Percentiles rank a stretch among this genome's conserved stretches.
Conservation (phyloP, 2,113 vertebrate genomes). For the Manacus vitellinus region DNA sequence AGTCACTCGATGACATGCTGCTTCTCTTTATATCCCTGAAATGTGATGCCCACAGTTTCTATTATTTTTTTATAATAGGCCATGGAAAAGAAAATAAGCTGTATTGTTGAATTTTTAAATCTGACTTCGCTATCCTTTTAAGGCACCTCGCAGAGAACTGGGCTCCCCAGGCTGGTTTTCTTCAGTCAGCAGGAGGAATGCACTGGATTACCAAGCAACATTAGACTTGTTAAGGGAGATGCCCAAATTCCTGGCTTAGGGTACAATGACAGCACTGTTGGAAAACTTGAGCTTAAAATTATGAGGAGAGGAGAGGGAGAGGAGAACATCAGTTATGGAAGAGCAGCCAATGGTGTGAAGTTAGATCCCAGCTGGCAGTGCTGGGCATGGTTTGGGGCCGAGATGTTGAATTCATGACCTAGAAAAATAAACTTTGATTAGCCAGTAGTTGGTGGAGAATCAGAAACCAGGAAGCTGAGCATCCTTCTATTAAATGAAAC, state of each 20-base stretch:
- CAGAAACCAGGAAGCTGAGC: background rate
- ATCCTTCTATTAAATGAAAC: background rate
- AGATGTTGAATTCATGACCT: background rate
- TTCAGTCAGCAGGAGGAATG: background rate
- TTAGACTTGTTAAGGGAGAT: background rate
- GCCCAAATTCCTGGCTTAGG: background rate
- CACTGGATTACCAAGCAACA: background rate
- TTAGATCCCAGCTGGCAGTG: background rate
- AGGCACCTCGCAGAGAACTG: background rate
- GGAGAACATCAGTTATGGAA: no score
- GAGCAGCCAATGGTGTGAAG: background rate
- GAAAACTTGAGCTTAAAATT: background rate
- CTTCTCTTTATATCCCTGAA: conserved; percentile 23
- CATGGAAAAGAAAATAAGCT: background rate
- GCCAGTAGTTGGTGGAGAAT: background rate
- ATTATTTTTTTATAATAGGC: background rate
- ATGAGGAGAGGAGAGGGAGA: background rate
- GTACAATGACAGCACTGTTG: background rate
- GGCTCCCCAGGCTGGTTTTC: background rate
- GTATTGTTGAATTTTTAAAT: background rate
- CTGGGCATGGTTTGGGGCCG: background rate
- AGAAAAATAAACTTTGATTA: background rate
- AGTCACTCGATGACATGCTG: background rate
- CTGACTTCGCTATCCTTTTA: background rate
- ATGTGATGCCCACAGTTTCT: background rate